A percentile compares a stretch with the other conserved stretches of the same genome.
Evolutionary conservation across 1,140 invertebrate species (phyloP).

Genomic region (Mycetomoellerius zeteki): DNA sequence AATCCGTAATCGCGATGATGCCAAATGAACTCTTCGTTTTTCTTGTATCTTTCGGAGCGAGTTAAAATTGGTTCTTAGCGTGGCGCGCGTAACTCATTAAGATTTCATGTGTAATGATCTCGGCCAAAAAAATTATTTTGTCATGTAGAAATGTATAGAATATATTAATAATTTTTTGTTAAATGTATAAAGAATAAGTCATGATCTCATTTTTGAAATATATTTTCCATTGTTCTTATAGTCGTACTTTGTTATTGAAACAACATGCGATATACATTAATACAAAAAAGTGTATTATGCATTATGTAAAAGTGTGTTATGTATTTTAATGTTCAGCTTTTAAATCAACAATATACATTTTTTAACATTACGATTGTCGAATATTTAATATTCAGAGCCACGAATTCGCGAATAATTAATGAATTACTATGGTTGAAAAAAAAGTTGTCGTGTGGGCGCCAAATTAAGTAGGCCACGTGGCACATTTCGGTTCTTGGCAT

Average conservation of each 20-base stretch:
- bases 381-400: background rate
- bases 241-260: background rate
- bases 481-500: slow-evolving; percentile 51
- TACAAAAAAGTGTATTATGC: background rate
- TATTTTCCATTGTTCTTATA: background rate
- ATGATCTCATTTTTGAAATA: background rate
- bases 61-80: slow-evolving; percentile 5
- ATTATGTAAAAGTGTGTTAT: background rate
- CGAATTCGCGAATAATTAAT: background rate
- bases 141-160: background rate
- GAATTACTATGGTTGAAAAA: slow-evolving; percentile 9
- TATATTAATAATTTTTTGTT: background rate
- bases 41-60: background rate
- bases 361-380: background rate
- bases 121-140: slow-evolving; percentile 21
- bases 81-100: slow-evolving; percentile 15
- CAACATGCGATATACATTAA: background rate
- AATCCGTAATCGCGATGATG: background rate
- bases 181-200: background rate
- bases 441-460: background rate
- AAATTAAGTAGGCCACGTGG: slow-evolving; percentile 53
- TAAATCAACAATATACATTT: background rate
- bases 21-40: slow-evolving; percentile 1
- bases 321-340: background rate
- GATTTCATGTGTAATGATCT: slow-evolving; percentile 13